Conservation (phyloP, 2,797 vertebrate genomes). For the Lagocephalus sceleratus region DNA sequence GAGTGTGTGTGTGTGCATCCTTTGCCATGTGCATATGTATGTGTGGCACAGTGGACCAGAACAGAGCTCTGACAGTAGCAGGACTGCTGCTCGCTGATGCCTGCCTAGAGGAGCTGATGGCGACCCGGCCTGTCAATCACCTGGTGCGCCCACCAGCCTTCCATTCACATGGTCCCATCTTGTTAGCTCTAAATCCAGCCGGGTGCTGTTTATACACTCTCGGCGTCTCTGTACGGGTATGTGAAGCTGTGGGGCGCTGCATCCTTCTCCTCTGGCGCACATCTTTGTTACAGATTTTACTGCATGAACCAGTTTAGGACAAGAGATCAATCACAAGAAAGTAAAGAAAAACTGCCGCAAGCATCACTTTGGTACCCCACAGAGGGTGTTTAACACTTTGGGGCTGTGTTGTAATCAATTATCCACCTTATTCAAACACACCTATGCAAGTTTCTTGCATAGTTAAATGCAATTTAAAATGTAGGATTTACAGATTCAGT, state of each 20-base stretch:
- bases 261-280: slow-evolving; percentile 36
- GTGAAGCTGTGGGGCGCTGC: slow-evolving; percentile 10
- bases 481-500: no score
- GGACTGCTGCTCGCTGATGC: slow-evolving; percentile 88
- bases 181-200: slow-evolving; percentile 66
- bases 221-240: slow-evolving; percentile 18
- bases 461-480: no score
- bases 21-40: slow-evolving; percentile 63
- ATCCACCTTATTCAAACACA: slow-evolving; percentile 11
- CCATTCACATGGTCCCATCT: slow-evolving; percentile 68
- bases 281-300: slow-evolving; percentile 30
- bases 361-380: slow-evolving; percentile 20
- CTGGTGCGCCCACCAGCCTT: slow-evolving; percentile 59
- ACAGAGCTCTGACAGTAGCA: slow-evolving; percentile 95
- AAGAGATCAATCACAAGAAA: slow-evolving; percentile 45
- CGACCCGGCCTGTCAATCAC: slow-evolving; percentile 90
- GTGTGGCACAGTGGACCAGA: slow-evolving; percentile 92
- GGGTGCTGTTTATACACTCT: slow-evolving; percentile 46
- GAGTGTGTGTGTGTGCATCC: slow-evolving; percentile 41
- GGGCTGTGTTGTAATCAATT: slow-evolving; percentile 17
- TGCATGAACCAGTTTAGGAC: slow-evolving; percentile 27
- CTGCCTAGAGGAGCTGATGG: slow-evolving; percentile 88
- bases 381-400: slow-evolving; percentile 21
- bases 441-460: no score
- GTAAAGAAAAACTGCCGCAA: slow-evolving; percentile 35